These are phyloP conservation scores for Tinea semifulvella DNA, from an alignment of 2,888 invertebrate genomes.

Conservation along the genomic window DNA sequence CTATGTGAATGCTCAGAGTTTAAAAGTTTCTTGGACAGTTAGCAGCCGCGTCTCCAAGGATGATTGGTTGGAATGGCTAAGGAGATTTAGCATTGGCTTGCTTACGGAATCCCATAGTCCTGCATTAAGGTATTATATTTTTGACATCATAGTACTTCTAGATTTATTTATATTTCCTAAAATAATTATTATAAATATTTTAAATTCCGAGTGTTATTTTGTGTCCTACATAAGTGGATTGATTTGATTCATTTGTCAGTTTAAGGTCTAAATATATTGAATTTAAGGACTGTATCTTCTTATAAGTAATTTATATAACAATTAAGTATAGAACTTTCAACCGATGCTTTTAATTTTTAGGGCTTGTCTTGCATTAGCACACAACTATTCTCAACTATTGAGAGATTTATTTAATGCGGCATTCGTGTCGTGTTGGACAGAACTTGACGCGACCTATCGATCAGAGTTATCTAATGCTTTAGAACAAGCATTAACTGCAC, in stretches of 20 bases:
- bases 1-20: constrained; percentile 82
- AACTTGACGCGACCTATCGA: constrained; percentile 82
- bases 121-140: constrained; percentile 70
- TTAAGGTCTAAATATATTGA: no score
- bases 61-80: constrained; percentile 98
- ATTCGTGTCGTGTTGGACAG: constrained; percentile 99
- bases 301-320: no score
- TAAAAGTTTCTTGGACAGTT: constrained; percentile 93
- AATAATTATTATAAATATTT: no score
- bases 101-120: constrained; percentile 96
- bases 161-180: no score
- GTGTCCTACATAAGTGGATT: no score
- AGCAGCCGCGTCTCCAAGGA: constrained; percentile 94
- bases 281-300: no score
- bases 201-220: no score
- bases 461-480: constrained; percentile 86
- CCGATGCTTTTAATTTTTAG: constrained; percentile 50
- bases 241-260: no score
- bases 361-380: constrained; percentile 91
- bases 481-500: constrained; percentile 89
- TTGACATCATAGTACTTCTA: no score
- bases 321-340: no score
- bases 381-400: constrained; percentile 94
- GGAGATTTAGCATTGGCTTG: constrained; percentile 90
- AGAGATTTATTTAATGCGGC: constrained; percentile 98